Percentiles rank a stretch among this genome's conserved stretches.
Conservation (phyloP, 1,140 invertebrate genomes). For the Palaemon carinicauda region DNA sequence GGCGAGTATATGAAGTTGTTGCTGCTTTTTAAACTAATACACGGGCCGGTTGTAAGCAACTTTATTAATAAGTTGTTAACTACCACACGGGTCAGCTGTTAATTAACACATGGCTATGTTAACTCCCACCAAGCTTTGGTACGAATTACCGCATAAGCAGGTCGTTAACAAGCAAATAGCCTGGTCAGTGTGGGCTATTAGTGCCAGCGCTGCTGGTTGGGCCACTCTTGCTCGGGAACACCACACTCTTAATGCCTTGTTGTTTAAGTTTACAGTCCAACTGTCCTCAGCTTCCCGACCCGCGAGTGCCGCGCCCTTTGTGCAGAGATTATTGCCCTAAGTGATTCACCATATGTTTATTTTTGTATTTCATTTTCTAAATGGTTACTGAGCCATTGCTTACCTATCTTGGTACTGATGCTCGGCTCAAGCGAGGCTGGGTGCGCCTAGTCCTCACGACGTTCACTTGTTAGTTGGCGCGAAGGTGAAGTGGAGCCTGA, state of each 20-base stretch:
- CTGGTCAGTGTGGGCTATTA: neutral
- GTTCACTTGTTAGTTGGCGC: conserved; percentile 37
- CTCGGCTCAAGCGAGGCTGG: conserved; percentile 29
- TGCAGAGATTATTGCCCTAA: conserved; percentile 33
- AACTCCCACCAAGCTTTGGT: neutral
- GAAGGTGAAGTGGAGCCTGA: conserved; percentile 29
- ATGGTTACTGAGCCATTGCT: conserved; percentile 36
- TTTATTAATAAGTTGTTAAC: neutral
- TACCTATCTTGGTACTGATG: conserved; percentile 3
- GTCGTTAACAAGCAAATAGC: conserved; percentile 12
- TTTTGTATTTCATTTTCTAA: conserved; percentile 40
- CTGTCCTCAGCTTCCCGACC: conserved; percentile 37
- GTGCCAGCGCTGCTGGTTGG: conserved; percentile 7
- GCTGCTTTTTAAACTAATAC: conserved; percentile 22
- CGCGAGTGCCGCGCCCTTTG: conserved; percentile 31
- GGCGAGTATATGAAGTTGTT: conserved; percentile 40
- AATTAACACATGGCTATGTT: neutral
- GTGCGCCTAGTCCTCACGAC: conserved; percentile 8
- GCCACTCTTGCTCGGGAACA: conserved; percentile 41
- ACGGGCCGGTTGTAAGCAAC: conserved; percentile 8
- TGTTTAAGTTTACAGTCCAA: conserved; percentile 52
- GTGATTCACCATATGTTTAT: conserved; percentile 46
- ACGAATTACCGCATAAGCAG: neutral
- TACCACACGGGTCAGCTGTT: neutral
- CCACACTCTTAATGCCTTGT: conserved; percentile 55